phyloP scores from a whole-genome alignment of 2,113 vertebrate genomes.

The Zootoca vivipara region DNA sequence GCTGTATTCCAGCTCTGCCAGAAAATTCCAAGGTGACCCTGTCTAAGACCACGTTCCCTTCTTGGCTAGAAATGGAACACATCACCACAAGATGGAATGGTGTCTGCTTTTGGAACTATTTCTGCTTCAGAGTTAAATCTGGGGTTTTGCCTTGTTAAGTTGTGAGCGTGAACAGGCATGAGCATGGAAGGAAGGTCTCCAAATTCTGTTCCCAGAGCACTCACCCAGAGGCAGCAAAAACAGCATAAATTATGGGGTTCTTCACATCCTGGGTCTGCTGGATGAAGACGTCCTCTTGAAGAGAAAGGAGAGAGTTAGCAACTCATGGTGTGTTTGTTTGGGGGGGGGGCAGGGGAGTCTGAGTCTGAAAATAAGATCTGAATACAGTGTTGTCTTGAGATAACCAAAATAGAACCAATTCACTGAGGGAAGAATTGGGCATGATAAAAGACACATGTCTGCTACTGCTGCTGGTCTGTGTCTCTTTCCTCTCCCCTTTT shows the following conservation, averaged over 20 bases:
- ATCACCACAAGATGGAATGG: too few relatives aligned
- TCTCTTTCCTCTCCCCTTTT: not conserved
- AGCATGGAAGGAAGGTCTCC: not conserved
- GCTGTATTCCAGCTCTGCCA: conserved; percentile 4
- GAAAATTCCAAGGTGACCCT: not conserved
- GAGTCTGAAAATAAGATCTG: not conserved
- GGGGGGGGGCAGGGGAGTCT: not conserved
- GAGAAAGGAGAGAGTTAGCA: conserved; percentile 56
- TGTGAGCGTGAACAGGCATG: too few relatives aligned
- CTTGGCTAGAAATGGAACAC: not conserved
- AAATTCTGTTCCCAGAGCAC: conserved; percentile 28
- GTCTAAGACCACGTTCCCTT: not conserved
- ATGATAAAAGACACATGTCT: not conserved
- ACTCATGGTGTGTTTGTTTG: not conserved
- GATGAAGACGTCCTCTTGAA: conserved; percentile 93
- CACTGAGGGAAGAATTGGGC: not conserved
- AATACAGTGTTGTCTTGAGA: not conserved
- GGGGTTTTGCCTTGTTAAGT: not conserved
- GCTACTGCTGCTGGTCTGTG: not conserved
- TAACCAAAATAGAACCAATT: not conserved
- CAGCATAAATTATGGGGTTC: conserved; percentile 96
- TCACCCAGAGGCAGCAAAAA: conserved; percentile 96
- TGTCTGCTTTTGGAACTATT: not conserved
- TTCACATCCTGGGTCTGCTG: conserved; percentile 97
- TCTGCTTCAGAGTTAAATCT: not conserved